Percentiles rank a stretch among this genome's conserved stretches.
Evolutionary conservation across 1,140 invertebrate genomes (phyloP).

Genomic region (Drosophila tsacasi): DNA sequence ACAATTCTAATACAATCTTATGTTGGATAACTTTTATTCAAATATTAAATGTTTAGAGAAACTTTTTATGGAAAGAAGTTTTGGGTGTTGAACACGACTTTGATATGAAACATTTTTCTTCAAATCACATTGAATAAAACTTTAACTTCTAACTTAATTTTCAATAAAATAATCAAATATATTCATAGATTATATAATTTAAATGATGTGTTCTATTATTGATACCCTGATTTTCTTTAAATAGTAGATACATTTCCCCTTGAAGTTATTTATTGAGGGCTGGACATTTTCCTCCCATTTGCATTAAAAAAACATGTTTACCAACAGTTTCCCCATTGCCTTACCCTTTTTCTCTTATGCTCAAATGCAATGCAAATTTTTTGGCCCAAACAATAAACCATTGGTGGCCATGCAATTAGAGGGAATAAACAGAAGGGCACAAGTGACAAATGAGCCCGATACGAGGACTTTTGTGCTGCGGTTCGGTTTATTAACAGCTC

Average conservation of each 20-base stretch:
- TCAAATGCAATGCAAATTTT: conserved; percentile 31
- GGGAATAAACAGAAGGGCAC: conserved; percentile 28
- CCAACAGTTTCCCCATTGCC: not conserved
- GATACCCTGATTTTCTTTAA: not conserved
- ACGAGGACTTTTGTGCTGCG: conserved; percentile 7
- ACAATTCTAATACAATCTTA: no score
- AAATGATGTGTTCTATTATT: no score
- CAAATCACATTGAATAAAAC: no score
- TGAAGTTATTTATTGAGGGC: not conserved
- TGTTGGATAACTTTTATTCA: no score
- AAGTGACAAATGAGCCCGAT: conserved; percentile 44
- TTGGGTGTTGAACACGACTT: no score
- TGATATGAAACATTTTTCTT: no score
- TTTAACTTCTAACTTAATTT: no score
- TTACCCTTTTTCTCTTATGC: not conserved
- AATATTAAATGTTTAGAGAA: no score
- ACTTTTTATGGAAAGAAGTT: no score
- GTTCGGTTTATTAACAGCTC: conserved; percentile 45
- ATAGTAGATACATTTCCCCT: not conserved
- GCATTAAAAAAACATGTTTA: not conserved
- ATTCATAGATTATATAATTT: no score
- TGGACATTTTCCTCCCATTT: not conserved
- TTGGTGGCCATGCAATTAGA: conserved; percentile 43
- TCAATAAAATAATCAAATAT: no score
- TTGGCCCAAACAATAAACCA: conserved; percentile 26